Base-by-base conservation (phyloP, 2,888 invertebrate genomes). In the Melangyna quadrimaculata region DNA sequence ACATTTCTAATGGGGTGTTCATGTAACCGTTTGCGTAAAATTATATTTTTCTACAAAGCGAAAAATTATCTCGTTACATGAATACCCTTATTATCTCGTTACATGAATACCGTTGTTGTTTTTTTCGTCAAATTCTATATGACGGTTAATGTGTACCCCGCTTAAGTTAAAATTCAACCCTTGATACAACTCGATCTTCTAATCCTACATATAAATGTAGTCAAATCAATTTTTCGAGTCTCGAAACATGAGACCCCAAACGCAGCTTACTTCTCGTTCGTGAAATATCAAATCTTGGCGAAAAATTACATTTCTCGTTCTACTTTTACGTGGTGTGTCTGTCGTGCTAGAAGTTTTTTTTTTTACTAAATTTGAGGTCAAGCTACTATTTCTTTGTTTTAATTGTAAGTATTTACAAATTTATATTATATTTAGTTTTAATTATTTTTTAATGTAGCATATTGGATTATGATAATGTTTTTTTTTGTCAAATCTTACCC, bases 341-440 rank as follows among this genome's bases (percentile, higher is more conserved):
- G 53, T 72, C 45, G 79, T 67, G 67, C 59, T 72, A 79, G 75
- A 70, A 71, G 71, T 84, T 84, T 45, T 84, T 84, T 45, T 84
- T 84, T 29, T 71, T 45, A 84, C 78, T 75, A 88, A 89, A 87
- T 90, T 90, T 88, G 88, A 88, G 90, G 90, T 90, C 89, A 89
- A 91, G 91, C 91, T 89, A 89, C 89, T 89, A 89, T 91, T 91
- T 90, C 91, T 91, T 91, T 91, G 91, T 91, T 91, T 91, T 91
- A 91, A 91, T 89, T 90, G 91, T 91, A 90, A 91, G 91, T 91
- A 91, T 77, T 27, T 32, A 12, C 12, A 63, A 53, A 24, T n/a
- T 2, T 7, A 48, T 14, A 8, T 24, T 6, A 7, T 24, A 3
- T 7, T 8, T 3, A 7, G 14, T 24, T 14, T 22, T 12, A 24